phyloP scores from a whole-genome alignment of 1,140 invertebrate species.

The Acyrthosiphon pisum region DNA sequence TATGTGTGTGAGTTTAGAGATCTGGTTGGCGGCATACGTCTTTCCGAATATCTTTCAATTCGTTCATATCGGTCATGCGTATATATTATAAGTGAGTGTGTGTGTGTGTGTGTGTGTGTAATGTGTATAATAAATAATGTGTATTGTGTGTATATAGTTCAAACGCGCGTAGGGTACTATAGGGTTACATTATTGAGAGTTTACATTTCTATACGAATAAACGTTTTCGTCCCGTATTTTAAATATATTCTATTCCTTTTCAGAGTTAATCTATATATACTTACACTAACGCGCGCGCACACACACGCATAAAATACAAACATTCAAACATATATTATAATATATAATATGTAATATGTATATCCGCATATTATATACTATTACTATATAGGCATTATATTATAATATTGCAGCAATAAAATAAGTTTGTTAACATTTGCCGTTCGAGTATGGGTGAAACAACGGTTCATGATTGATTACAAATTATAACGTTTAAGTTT shows the following conservation, averaged over 20 bases:
- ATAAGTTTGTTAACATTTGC: background rate
- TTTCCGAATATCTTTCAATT: background rate
- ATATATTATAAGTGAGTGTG: background rate
- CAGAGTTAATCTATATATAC: background rate
- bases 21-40: background rate
- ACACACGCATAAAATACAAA: background rate
- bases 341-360: background rate
- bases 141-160: background rate
- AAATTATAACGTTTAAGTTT: no score
- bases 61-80: background rate
- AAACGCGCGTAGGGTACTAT: background rate
- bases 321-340: background rate
- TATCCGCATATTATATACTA: background rate
- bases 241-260: constrained; percentile 4
- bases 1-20: background rate
- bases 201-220: constrained; percentile 8
- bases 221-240: background rate
- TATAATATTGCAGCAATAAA: background rate
- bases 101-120: background rate
- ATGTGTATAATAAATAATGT: background rate
- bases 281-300: background rate
- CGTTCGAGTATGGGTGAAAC: background rate
- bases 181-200: background rate
- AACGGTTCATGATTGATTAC: background rate
- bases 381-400: background rate